Conservation (phyloP, 2,888 invertebrate species). For the Myathropa florea region DNA sequence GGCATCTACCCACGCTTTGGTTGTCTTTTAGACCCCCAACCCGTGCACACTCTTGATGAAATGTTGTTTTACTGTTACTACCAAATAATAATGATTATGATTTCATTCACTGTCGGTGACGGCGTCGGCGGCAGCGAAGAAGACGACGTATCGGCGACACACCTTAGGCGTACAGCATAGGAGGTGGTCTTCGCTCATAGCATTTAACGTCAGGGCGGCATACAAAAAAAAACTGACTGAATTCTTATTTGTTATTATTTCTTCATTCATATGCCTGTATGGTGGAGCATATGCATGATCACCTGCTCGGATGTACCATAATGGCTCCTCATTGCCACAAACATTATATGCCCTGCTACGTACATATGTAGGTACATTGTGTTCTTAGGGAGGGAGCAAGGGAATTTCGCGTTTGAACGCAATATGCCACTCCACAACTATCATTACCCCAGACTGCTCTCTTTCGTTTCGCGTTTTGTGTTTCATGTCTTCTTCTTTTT, state of each 20-base stretch:
- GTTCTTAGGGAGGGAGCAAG: slow-evolving; percentile 13
- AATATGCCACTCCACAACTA: slow-evolving; percentile 39
- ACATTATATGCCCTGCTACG: background rate
- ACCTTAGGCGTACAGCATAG: slow-evolving; percentile 56
- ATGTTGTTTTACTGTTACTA: slow-evolving; percentile 65
- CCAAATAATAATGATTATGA: slow-evolving; percentile 62
- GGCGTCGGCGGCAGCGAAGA: background rate
- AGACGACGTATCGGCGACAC: slow-evolving; percentile 22
- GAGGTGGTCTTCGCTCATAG: slow-evolving; percentile 32
- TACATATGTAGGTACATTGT: background rate
- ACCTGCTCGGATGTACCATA: slow-evolving; percentile 40
- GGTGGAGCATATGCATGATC: slow-evolving; percentile 27
- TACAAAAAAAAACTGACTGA: background rate
- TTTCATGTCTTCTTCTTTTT: slow-evolving; percentile 15
- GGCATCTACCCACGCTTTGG: slow-evolving; percentile 59
- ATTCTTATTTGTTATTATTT: slow-evolving; percentile 4
- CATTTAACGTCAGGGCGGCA: slow-evolving; percentile 3
- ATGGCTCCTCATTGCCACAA: slow-evolving; percentile 8
- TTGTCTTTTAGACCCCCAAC: slow-evolving; percentile 44
- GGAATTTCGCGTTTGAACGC: slow-evolving; percentile 41
- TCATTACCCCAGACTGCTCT: slow-evolving; percentile 16
- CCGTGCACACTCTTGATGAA: slow-evolving; percentile 47
- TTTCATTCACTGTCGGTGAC: slow-evolving; percentile 46
- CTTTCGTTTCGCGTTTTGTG: slow-evolving; percentile 7
- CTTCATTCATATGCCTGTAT: background rate